These are phyloP conservation scores for Dicrurus megarhynchus DNA, from an alignment of 2,113 vertebrate species.

Conservation along the genomic window DNA sequence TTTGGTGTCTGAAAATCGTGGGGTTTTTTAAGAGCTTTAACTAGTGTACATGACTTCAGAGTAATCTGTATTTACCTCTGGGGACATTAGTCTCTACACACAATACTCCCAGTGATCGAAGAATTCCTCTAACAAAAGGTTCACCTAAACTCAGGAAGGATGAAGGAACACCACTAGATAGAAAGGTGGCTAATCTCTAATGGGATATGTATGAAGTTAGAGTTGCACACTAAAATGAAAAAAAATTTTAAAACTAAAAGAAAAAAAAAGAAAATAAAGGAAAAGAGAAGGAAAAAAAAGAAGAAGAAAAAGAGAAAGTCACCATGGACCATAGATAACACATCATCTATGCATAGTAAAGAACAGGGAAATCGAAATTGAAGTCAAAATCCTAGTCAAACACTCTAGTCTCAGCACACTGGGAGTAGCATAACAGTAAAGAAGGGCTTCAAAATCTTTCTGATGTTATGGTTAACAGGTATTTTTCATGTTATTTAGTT, in stretches of 20 bases:
- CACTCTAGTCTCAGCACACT: neutral
- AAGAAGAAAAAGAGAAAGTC: too few relatives aligned
- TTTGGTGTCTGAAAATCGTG: neutral
- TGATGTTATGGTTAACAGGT: neutral
- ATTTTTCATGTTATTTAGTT: neutral
- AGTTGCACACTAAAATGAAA: neutral
- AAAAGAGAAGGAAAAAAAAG: neutral
- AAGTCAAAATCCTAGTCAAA: neutral
- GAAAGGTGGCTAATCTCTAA: neutral
- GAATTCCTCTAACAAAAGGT: neutral
- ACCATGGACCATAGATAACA: neutral
- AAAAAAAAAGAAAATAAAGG: too few relatives aligned
- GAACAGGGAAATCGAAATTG: neutral
- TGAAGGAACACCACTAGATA: fast-evolving
- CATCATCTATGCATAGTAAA: neutral
- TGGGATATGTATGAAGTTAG: neutral
- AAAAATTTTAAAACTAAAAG: neutral
- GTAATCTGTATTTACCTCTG: neutral
- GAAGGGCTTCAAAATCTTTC: neutral
- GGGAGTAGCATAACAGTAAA: neutral
- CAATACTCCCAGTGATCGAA: neutral
- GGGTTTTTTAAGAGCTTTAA: neutral
- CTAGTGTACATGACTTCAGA: neutral
- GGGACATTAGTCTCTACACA: neutral
- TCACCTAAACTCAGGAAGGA: neutral